Evolutionary conservation across 1,140 invertebrate species (phyloP), one percentile per base, ranked within the genome.

Genomic region (Drosophila biarmipes): DNA sequence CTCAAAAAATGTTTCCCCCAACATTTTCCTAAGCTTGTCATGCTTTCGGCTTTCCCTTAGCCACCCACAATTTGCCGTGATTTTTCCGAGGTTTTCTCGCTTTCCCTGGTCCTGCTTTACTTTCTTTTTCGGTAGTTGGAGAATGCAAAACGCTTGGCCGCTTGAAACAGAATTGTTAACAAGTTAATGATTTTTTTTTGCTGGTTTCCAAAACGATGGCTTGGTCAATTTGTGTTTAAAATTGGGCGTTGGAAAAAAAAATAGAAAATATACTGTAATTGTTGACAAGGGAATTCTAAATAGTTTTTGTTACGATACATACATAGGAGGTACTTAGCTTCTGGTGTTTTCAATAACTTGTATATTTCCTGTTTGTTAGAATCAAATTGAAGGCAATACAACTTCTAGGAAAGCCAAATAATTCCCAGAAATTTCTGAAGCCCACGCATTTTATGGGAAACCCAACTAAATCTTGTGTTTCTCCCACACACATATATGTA

Each of bases 141-240:
- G 15, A 42, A 42, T 17, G 31, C 45, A 73, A 73, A 74, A 62
- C 76, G 48, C 66, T 86, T 63, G 59, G 49, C 24, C 49, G 73
- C 71, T 76, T 79, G 48, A 87, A 87, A 89, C 45, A 64, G 82
- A 87, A 87, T 87, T 89, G 82, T 54, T 37, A 57, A 87, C 87
- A 27, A 27, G 37, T 15, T 19, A 58, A 35, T 43, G 58, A 63
- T 7, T 15, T 51, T 57, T 58, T 57, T 76, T 19, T 43, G 8
- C 17, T 59, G 27, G 1, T 10, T 31, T 31, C 24, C n/a, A n/a
- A 5, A 49, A 31, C 11, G 17, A 29, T n/a, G 31, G 0, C 7
- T 58, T 58, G 54, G 45, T 19, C 2, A 4, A 40, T 14, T 12
- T 46, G 34, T n/a, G 11, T 35, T 52, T 14, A 7, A 7, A 15